Conservation (phyloP, 1,140 invertebrate genomes). For the Drosophila takahashii region DNA sequence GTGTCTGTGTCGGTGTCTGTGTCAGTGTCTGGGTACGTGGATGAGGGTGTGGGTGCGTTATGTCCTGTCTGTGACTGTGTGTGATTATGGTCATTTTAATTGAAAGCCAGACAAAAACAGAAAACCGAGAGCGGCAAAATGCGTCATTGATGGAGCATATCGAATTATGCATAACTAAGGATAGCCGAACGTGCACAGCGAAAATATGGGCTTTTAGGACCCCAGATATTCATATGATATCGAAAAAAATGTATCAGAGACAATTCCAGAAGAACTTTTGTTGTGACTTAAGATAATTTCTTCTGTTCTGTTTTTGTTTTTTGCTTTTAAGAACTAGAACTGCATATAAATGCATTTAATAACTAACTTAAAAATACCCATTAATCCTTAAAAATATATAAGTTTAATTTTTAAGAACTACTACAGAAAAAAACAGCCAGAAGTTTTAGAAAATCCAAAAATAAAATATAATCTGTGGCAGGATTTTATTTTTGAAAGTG, state of each 20-base stretch:
- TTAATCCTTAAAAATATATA: too few relatives aligned
- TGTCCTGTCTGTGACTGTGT: constrained; percentile 20
- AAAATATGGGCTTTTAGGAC: not conserved
- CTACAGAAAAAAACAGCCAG: too few relatives aligned
- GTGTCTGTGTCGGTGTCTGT: constrained; percentile 5
- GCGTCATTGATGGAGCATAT: constrained; percentile 74
- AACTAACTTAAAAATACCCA: too few relatives aligned
- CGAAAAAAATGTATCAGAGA: too few relatives aligned
- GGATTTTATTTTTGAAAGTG: constrained; percentile 5
- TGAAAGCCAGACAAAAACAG: constrained; percentile 74
- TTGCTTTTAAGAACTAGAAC: too few relatives aligned
- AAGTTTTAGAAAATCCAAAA: too few relatives aligned
- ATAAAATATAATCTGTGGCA: too few relatives aligned
- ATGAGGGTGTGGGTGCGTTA: constrained; percentile 8
- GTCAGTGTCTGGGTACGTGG: constrained; percentile 2
- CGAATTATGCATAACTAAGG: constrained; percentile 66
- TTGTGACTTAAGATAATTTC: not conserved
- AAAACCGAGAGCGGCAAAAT: constrained; percentile 35
- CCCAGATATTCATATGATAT: too few relatives aligned
- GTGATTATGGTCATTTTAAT: constrained; percentile 70
- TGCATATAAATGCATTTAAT: too few relatives aligned
- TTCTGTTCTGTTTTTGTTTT: too few relatives aligned
- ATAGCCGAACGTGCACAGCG: constrained; percentile 20
- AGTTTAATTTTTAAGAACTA: too few relatives aligned
- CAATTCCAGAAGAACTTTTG: too few relatives aligned